phyloP scores from a whole-genome alignment of 2,888 invertebrate genomes.

The Acholoe squamosa region DNA sequence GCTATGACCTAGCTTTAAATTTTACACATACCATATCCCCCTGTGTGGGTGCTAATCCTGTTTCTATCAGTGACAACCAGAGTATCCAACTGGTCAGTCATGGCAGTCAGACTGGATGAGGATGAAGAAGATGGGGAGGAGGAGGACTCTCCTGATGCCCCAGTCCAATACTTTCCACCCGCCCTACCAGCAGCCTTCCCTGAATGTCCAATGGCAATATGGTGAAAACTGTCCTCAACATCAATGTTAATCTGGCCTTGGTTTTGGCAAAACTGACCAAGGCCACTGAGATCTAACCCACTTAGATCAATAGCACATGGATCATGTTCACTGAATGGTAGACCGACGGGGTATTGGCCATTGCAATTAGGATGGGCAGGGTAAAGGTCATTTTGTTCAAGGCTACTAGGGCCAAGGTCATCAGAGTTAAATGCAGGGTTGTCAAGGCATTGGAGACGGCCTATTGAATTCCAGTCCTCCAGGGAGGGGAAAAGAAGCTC shows the following conservation, averaged over 20 bases:
- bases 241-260: neutral
- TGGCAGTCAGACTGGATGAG: neutral
- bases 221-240: neutral
- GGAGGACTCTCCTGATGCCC: neutral
- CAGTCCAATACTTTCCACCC: neutral
- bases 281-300: neutral
- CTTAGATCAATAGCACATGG: neutral
- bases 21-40: no score
- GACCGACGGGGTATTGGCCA: neutral
- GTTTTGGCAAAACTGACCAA: neutral
- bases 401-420: neutral
- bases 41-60: no score
- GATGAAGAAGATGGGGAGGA: neutral
- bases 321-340: neutral
- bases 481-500: neutral
- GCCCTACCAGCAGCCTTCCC: neutral
- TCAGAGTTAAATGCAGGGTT: conserved; percentile 9
- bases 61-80: no score
- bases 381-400: neutral
- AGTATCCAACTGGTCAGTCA: neutral
- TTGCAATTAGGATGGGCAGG: neutral
- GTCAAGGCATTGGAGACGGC: neutral
- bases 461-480: neutral
- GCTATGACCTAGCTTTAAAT: no score
- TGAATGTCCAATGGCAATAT: neutral